Evolutionary conservation across 35 echinoderm and acorn worm species (phyloP), one percentile per base, ranked within the genome.

Genomic region (Apostichopus parvimensis): DNA sequence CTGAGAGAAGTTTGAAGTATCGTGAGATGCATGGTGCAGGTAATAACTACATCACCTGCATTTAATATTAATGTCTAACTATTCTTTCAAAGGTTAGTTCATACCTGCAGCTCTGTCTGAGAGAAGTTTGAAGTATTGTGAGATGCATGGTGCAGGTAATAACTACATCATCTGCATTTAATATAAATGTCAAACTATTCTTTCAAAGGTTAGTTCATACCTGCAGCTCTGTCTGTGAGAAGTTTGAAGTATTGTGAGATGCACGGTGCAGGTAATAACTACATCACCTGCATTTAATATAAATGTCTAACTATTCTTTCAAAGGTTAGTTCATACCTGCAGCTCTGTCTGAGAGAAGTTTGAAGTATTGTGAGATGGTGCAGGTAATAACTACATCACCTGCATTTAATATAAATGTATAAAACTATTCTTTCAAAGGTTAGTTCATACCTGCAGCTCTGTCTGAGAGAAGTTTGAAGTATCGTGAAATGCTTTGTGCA

Each of bases 51-150:
- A 86, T 99, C 97, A 53, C 1, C 26, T 28, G 26, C 26, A 28
- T 28, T 28, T 28, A 28, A 28, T 28, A 28, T 28, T 1, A 45
- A 45, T 45, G 34, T 45, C 1, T 45, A 45, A 45, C 34, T 45
- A 45, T 45, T 24, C 28, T 57, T 54, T n/a, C 4, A 68, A 17
- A 52, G 9, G 21, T 22, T 7, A 10, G 7, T 20, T 9, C 90
- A 79, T 86, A 99, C 97, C 97, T 77, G 97, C 86, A 4, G 97
- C 97, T 75, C 97, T 88, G 53, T 95, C 93, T 58, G 94, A 96
- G 1, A 99, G 96, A 18, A 99, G 90, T 77, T 93, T 94, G 1
- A 99, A 92, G 89, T 99, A 99, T 5, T 82, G 77, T 54, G 90
- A 57, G 23, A n/a, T n/a, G n/a, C n/a, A 99, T 92, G 3, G 95